Evolutionary conservation across 2,797 vertebrate species (phyloP).

Genomic region (Momotus momota): DNA sequence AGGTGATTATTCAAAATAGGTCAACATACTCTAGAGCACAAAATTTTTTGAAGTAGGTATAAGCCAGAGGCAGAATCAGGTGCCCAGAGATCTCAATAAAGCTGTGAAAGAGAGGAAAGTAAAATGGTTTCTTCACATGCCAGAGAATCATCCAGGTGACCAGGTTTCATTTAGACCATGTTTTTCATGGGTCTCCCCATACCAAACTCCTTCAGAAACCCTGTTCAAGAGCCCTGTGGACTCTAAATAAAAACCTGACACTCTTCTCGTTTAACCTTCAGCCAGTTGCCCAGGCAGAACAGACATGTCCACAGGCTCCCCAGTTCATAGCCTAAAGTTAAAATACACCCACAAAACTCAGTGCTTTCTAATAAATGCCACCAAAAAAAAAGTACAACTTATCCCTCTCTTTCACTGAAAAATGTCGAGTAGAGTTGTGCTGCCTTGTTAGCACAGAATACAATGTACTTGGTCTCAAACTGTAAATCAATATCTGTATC

Average conservation of each 20-base stretch:
- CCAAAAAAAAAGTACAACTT: neutral
- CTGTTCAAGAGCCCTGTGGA: neutral
- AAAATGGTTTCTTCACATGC: neutral
- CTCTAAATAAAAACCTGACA: neutral
- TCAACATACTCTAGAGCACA: neutral
- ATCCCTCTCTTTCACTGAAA: constrained; percentile 52
- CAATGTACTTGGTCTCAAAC: constrained; percentile 65
- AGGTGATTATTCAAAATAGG: neutral
- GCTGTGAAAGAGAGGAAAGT: neutral
- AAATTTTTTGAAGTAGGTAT: neutral
- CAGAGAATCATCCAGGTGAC: neutral
- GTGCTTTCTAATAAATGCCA: constrained; percentile 45
- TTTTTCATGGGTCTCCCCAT: neutral
- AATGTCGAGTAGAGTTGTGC: constrained; percentile 38
- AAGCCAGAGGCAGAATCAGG: neutral
- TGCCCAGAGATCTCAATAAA: neutral
- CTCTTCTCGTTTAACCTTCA: neutral
- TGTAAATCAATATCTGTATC: constrained; percentile 80
- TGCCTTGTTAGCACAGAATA: constrained; percentile 62
- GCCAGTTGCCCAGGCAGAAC: neutral
- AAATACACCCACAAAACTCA: neutral
- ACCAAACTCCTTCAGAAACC: neutral
- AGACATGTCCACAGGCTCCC: neutral
- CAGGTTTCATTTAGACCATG: neutral
- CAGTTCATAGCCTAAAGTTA: neutral